Conservation (phyloP, 2,888 invertebrate species). For the Gasteruption jaculator region DNA sequence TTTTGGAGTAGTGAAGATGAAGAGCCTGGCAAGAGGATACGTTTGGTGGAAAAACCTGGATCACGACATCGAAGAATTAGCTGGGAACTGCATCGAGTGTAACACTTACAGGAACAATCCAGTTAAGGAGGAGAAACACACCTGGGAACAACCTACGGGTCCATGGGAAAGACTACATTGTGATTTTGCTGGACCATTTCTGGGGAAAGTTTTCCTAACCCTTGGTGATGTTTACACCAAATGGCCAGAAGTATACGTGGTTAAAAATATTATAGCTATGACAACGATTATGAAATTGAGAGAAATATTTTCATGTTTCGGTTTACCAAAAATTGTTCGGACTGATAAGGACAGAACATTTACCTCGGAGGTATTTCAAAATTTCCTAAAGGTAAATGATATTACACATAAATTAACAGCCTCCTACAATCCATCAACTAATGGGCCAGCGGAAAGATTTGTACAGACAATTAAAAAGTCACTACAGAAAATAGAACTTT, state of each 20-base stretch:
- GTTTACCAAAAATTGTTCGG: slow-evolving; percentile 8
- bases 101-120: slow-evolving; percentile 2
- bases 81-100: slow-evolving; percentile 2
- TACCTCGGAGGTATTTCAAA: no score
- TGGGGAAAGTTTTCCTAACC: slow-evolving; percentile 4
- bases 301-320: slow-evolving; percentile 11
- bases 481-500: slow-evolving; percentile 4
- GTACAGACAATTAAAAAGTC: slow-evolving; percentile 7
- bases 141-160: slow-evolving; percentile 8
- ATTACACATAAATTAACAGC: slow-evolving; percentile 3
- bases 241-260: slow-evolving; percentile 4
- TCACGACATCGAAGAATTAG: slow-evolving; percentile 9
- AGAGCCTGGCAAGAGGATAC: slow-evolving; percentile 6
- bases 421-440: slow-evolving; percentile 7
- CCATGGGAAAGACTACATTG: slow-evolving; percentile 8
- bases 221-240: slow-evolving; percentile 3
- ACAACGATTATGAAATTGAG: slow-evolving; percentile 9
- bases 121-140: slow-evolving; percentile 2
- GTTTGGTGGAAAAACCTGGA: slow-evolving; percentile 10
- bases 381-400: slow-evolving; percentile 1
- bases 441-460: slow-evolving; percentile 1
- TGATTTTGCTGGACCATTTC: slow-evolving; percentile 10
- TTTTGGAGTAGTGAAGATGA: no score
- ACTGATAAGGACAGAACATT: slow-evolving; percentile 7
- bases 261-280: not conserved